Base-by-base conservation (phyloP, 2,797 vertebrate species). In the Mallotus villosus region DNA sequence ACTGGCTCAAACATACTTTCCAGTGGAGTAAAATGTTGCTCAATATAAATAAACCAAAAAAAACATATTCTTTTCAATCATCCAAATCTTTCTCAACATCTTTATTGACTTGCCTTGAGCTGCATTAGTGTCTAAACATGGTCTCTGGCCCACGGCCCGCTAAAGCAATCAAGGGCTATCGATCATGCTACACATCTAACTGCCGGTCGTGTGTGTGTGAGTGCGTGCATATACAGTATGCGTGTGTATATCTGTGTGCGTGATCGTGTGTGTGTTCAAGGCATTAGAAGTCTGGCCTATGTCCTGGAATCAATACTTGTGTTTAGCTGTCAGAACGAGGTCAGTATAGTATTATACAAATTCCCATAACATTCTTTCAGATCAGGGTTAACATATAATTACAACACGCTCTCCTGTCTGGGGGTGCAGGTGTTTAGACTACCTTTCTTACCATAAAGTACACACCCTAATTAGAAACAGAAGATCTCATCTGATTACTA, bases 101-200 rank as follows among this genome's bases (percentile, higher is more conserved):
- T 32, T 58, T 85, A 89, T 88, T 68, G 87, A 89, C 37, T 41
- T 11, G 37, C 81, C 51, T 53, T 19, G 72, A 58, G 79, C 78
- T 83, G 80, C 82, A 88, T 90, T 80, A 87, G 81, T 75, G 70
- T 68, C 80, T 79, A 76, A 86, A 84, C 77, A 81, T 80, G 77
- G 83, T 76, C 73, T 78, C 78, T 41, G 2, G 37, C 37, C 9
- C 11, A 41, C 74, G 67, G 63, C 67, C 75, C 73, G 71, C 68
- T 77, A 70, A 74, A 85, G 79, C 80, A 81, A 85, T 83, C 73
- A 85, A 83, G 55, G 68, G 1, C 19, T 85, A 86, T 90, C 79
- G 86, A 90, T 89, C 79, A 61, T 4, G 29, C 72, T 76, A 72
- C 78, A 86, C 79, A 79, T 78, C 78, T 85, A 75, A 80, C 82